Base-by-base conservation (phyloP, 2,797 vertebrate genomes). In the Sebastes dallii region DNA sequence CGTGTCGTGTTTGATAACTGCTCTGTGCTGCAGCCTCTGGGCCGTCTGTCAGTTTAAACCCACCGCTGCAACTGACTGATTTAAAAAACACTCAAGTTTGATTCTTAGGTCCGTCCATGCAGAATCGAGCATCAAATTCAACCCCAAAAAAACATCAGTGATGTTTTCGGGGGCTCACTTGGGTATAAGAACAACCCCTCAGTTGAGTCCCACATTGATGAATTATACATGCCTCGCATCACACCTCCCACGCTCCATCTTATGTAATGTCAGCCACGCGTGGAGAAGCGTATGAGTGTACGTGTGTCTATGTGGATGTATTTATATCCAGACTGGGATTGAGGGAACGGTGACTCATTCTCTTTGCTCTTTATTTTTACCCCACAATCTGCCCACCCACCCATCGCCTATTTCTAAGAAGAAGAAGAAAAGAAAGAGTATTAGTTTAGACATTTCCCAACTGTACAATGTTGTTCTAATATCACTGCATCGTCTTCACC, bases 261-360 rank as follows among this genome's bases (percentile, higher is more conserved):
- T 95, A 95, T 90, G 89, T 93, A 95, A 96, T 79, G 88, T 58
- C 89, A 91, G 88, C 89, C 84, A 84, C 78, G 84, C 74, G 89
- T 92, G 88, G 91, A 90, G 84, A 69, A 84, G 77, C 82, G 72
- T 89, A 83, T 88, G 89, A 65, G 70, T 74, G 62, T 77, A 77
- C 56, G 89, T 82, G 83, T 82, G 86, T 86, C 72, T 89, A 59
- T 74, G 88, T 77, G 88, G 73, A 84, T 85, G 84, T 93, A 94
- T 95, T 94, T 94, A 92, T 94, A 92, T 86, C 86, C 87, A 93
- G 93, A 92, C 89, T 82, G 87, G 89, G 92, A 91, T 86, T 81
- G 89, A 91, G 91, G 88, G 89, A 93, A 79, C 46, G 73, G 86
- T 95, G 94, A 96, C 90, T 95, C 94, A 95, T 86, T 82, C 90